Conservation (phyloP, 2,888 invertebrate genomes). For the Smittia sp. region DNA sequence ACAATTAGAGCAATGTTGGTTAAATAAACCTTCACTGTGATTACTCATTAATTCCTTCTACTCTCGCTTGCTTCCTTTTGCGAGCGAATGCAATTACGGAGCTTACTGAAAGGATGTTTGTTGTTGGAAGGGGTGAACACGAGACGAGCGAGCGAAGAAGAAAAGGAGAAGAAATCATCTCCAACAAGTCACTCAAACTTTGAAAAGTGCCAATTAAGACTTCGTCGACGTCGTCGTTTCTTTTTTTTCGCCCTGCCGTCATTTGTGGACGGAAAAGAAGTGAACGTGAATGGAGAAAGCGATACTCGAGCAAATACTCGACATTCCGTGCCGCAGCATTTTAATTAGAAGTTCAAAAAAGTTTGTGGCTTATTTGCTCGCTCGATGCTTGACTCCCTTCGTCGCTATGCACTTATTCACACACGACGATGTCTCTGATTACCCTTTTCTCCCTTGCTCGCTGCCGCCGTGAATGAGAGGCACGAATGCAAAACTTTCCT, state of each 20-base stretch:
- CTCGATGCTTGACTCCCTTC: not conserved
- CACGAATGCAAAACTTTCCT: conserved; percentile 11
- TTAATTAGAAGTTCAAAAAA: conserved; percentile 36
- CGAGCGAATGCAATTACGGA: conserved; percentile 7
- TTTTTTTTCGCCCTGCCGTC: conserved; percentile 3
- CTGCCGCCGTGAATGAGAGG: not conserved
- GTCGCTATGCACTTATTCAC: conserved; percentile 31
- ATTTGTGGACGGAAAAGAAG: not conserved
- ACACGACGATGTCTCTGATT: conserved; percentile 8
- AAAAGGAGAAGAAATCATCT: conserved; percentile 9
- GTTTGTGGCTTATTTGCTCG: conserved; percentile 27
- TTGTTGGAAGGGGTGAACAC: not conserved
- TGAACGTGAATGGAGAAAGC: not conserved
- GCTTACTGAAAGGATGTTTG: conserved; percentile 1
- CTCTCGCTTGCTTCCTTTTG: not conserved
- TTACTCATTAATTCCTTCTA: conserved; percentile 4
- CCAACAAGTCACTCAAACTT: conserved; percentile 33
- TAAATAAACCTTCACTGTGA: not conserved
- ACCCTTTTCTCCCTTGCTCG: conserved; percentile 24
- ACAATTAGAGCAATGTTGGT: not conserved
- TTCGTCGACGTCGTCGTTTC: conserved; percentile 13
- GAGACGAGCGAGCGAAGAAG: not conserved
- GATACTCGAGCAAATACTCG: conserved; percentile 36
- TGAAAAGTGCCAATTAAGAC: conserved; percentile 40
- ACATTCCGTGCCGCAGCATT: conserved; percentile 39